Percentiles rank a stretch among this genome's conserved stretches.
These are phyloP conservation scores for Etheostoma cragini DNA, from an alignment of 2,113 vertebrate species.

Conservation along the genomic window DNA sequence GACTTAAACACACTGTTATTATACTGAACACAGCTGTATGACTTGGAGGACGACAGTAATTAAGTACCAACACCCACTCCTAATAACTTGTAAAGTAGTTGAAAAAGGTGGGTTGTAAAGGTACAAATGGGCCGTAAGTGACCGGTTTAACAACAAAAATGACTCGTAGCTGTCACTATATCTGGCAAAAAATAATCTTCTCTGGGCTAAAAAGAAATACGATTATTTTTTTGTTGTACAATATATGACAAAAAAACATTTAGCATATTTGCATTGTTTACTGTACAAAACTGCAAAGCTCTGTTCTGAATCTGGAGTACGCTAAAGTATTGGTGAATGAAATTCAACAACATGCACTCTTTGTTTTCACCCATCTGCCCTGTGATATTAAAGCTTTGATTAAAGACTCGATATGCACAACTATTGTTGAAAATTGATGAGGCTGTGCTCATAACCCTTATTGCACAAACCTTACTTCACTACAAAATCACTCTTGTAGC, in stretches of 20 bases:
- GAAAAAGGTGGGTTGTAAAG: too few relatives aligned
- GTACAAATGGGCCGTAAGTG: too few relatives aligned
- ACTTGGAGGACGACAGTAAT: too few relatives aligned
- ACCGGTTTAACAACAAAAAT: too few relatives aligned
- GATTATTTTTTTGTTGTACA: neutral
- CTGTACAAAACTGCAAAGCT: neutral
- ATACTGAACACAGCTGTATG: too few relatives aligned
- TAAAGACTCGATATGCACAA: slow-evolving; percentile 33
- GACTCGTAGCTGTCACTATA: too few relatives aligned
- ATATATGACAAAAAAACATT: neutral
- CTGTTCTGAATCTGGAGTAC: neutral
- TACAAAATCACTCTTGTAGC: neutral
- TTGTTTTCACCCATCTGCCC: slow-evolving; percentile 40
- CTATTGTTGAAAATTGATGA: slow-evolving; percentile 43
- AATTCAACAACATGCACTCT: slow-evolving; percentile 8
- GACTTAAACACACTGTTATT: too few relatives aligned
- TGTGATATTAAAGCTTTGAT: slow-evolving; percentile 42
- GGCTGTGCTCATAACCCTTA: slow-evolving; percentile 17
- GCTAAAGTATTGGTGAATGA: neutral
- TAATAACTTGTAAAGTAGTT: too few relatives aligned
- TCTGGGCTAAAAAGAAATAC: neutral
- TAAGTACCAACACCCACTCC: too few relatives aligned
- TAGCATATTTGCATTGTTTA: neutral
- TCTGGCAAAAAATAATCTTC: neutral
- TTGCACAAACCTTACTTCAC: neutral